phyloP scores from a whole-genome alignment of 2,797 vertebrate genomes.

The Ctenochaetus hawaiiensis region DNA sequence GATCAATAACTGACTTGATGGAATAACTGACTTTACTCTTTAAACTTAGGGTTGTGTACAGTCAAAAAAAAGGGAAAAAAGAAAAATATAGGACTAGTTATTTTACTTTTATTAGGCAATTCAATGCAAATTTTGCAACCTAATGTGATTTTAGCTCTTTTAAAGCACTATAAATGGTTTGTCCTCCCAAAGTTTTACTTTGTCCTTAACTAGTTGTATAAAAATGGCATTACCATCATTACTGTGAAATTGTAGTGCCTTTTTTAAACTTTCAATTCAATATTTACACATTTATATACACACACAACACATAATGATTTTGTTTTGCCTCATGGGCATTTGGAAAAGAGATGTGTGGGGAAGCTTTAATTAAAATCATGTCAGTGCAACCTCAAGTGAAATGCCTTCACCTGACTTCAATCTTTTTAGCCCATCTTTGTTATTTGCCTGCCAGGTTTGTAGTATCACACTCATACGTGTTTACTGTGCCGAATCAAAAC shows the following conservation, averaged over 20 bases:
- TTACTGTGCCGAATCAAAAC: slow-evolving; percentile 85
- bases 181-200: neutral
- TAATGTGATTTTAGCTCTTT: neutral
- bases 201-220: slow-evolving; percentile 69
- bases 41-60: too few species aligned
- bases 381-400: slow-evolving; percentile 91
- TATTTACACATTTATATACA: slow-evolving; percentile 75
- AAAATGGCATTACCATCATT: slow-evolving; percentile 87
- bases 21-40: too few species aligned
- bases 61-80: too few species aligned
- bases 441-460: slow-evolving; percentile 82
- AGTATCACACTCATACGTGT: slow-evolving; percentile 74
- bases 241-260: slow-evolving; percentile 86
- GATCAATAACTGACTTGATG: too few species aligned
- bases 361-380: slow-evolving; percentile 98
- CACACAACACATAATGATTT: slow-evolving; percentile 83
- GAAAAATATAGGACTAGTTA: too few species aligned
- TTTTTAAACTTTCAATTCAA: slow-evolving; percentile 67
- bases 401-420: slow-evolving; percentile 90
- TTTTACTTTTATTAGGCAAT: too few species aligned
- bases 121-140: neutral
- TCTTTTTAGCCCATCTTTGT: slow-evolving; percentile 85
- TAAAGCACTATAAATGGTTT: neutral
- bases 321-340: slow-evolving; percentile 85
- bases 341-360: slow-evolving; percentile 89